phyloP scores from a whole-genome alignment of 2,797 vertebrate species.

The Anniella stebbinsi region DNA sequence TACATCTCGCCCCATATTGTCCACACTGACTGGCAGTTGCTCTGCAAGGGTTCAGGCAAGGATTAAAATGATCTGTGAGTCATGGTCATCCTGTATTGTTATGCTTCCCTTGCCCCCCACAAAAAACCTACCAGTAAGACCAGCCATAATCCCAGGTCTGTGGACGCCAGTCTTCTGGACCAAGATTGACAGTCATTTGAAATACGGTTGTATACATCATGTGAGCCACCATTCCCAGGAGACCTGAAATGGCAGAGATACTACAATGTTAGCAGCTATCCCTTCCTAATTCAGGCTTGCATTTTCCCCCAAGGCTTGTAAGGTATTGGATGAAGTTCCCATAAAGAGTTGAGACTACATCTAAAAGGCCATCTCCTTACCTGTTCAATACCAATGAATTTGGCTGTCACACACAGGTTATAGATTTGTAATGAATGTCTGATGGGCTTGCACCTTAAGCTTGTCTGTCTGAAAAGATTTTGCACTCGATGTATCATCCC shows the following conservation, averaged over 20 bases:
- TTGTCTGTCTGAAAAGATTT: background rate
- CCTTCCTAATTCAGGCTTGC: background rate
- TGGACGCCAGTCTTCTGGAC: slow-evolving; percentile 95
- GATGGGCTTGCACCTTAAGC: background rate
- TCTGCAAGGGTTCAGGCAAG: too few relatives aligned
- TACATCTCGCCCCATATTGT: too few relatives aligned
- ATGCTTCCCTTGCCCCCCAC: background rate
- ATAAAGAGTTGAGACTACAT: background rate
- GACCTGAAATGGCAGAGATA: slow-evolving; percentile 76
- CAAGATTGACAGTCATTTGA: slow-evolving; percentile 92
- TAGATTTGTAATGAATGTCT: background rate
- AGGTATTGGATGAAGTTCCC: background rate
- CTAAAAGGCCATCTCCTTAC: background rate
- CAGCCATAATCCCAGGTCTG: slow-evolving; percentile 95
- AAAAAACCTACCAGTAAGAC: slow-evolving; percentile 88
- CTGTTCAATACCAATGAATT: background rate
- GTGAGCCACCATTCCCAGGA: slow-evolving; percentile 88
- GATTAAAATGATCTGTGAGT: background rate
- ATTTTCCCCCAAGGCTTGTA: background rate
- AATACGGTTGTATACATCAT: slow-evolving; percentile 94
- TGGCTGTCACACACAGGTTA: background rate
- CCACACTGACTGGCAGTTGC: too few relatives aligned
- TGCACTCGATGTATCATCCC: background rate
- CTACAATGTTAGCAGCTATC: background rate
- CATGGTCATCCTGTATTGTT: background rate